These are phyloP conservation scores for Catocala nupta DNA, from an alignment of 2,888 invertebrate genomes.

Conservation along the genomic window DNA sequence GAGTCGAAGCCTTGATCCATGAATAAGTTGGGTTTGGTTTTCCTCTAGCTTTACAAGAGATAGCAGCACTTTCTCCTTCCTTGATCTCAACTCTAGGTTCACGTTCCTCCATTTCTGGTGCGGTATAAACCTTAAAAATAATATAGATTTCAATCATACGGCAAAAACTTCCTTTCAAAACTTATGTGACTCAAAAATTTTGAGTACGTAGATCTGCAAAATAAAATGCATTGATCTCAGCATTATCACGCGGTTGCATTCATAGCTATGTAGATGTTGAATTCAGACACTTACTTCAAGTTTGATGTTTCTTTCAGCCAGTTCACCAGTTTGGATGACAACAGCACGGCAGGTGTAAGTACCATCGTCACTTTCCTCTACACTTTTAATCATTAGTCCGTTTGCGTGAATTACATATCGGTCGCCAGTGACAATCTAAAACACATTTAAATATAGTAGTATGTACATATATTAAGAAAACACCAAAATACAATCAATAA, in stretches of 20 bases:
- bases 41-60: constrained; percentile 93
- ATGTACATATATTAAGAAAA: not conserved
- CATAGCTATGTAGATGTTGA: too few relatives aligned
- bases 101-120: constrained; percentile 90
- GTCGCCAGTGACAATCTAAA: constrained; percentile 89
- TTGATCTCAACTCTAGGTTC: constrained; percentile 89
- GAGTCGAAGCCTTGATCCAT: constrained; percentile 93
- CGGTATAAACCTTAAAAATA: constrained; percentile 89
- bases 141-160: constrained; percentile 6
- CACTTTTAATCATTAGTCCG: constrained; percentile 92
- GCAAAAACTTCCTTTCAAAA: too few relatives aligned
- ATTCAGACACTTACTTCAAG: constrained; percentile 88
- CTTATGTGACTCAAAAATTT: too few relatives aligned
- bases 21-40: constrained; percentile 94
- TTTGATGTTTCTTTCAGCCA: constrained; percentile 92
- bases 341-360: constrained; percentile 95
- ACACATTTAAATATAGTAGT: constrained; percentile 1
- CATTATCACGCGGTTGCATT: too few relatives aligned
- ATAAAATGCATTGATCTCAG: too few relatives aligned
- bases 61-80: constrained; percentile 93
- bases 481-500: too few relatives aligned
- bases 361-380: constrained; percentile 94
- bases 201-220: too few relatives aligned
- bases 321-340: constrained; percentile 93
- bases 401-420: constrained; percentile 92